Evolutionary conservation across 2,888 invertebrate genomes (phyloP), one percentile per base, ranked within the genome.

Genomic region (Mylabris sibirica): DNA sequence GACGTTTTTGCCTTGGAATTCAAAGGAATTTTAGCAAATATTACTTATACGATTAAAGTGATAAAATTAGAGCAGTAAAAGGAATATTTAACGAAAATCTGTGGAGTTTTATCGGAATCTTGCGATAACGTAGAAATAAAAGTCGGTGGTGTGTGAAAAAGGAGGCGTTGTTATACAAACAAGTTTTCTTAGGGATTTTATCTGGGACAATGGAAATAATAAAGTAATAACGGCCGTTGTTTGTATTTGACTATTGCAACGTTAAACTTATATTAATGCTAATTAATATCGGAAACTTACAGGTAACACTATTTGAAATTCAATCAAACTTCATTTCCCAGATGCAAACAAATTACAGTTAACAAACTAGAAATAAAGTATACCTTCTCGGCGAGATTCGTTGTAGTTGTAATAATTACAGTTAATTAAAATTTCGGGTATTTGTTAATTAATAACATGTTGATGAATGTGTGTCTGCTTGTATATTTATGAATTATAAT

Each of bases 361-460:
- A 6, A 1, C 44, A 44, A 17, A 44, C n/a, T 41, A 41, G 8
- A 30, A n/a, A n/a, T n/a, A n/a, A 30, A 30, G 30, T 30, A 30
- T 30, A 4, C 5, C 30, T 8, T 8, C 30, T 8, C 1, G 0
- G 0, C 30, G 30, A 30, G n/a, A 34, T 62, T 59, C 14, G 11
- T 34, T 34, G 30, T 65, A 60, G 44, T 63, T n/a, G n/a, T 17
- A 44, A 44, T 44, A 44, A 44, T 17, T 6, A 17, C 60, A 60
- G 63, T 64, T 71, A 69, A 71, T 71, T 67, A 69, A 71, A 71
- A 71, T 69, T 71, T 64, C 63, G 65, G 66, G 60, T 62, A 65
- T 61, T 41, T 59, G 34, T 60, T 24, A 12, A 38, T 12, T 38
- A 38, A 38, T 38, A 14, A 38, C 38, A 3, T 38, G 1, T 14